phyloP scores from a whole-genome alignment of 1,140 invertebrate species.

The Uloborus diversus region DNA sequence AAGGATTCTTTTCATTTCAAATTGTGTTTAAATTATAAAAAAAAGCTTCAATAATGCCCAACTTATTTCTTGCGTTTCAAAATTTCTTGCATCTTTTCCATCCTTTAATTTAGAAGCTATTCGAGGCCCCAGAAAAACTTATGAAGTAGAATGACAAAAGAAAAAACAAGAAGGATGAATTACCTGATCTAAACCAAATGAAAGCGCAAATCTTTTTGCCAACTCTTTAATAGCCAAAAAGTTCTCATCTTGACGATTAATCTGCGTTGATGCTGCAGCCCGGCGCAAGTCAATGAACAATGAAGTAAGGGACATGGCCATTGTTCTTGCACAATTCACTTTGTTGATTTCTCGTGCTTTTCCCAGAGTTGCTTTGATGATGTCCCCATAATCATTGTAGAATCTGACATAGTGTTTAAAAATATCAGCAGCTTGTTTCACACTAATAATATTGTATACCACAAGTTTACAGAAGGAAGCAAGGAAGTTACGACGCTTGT shows the following conservation, averaged over 20 bases:
- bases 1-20: too few species aligned
- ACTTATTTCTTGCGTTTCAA: too few species aligned
- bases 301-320: conserved; percentile 89
- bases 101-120: too few species aligned
- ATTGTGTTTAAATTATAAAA: too few species aligned
- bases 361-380: conserved; percentile 95
- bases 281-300: conserved; percentile 79
- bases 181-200: conserved; percentile 92
- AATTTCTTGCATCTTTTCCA: too few species aligned
- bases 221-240: conserved; percentile 92
- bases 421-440: conserved; percentile 87
- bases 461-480: conserved; percentile 97
- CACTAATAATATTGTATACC: conserved; percentile 95
- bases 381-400: conserved; percentile 99
- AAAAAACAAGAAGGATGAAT: not conserved
- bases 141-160: not conserved
- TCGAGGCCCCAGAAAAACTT: not conserved
- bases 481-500: conserved; percentile 94
- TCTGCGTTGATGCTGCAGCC: conserved; percentile 64
- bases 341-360: conserved; percentile 98
- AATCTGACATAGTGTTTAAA: conserved; percentile 99
- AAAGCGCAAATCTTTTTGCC: conserved; percentile 94
- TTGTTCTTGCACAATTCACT: conserved; percentile 93
- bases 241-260: conserved; percentile 75
- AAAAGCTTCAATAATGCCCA: too few species aligned